phyloP scores from a whole-genome alignment of 2,797 vertebrate species.

The Masticophis lateralis region DNA sequence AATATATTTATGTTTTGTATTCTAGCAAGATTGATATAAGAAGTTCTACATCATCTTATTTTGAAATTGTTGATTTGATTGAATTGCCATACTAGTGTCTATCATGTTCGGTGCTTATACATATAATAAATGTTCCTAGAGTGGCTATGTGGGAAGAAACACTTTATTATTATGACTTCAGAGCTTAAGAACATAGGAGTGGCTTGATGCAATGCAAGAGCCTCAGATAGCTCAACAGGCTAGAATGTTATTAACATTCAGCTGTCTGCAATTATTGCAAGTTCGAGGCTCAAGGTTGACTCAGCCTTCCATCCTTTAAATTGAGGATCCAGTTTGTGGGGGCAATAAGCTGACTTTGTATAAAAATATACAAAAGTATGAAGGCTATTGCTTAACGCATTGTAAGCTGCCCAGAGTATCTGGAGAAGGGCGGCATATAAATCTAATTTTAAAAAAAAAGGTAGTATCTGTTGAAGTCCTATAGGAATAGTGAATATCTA shows the following conservation, averaged over 20 bases:
- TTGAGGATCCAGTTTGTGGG: too few relatives aligned
- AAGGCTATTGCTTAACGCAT: too few relatives aligned
- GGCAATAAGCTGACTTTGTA: too few relatives aligned
- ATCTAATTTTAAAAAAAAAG: too few relatives aligned
- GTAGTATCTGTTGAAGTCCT: neutral
- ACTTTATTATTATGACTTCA: neutral
- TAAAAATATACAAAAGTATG: too few relatives aligned
- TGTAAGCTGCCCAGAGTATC: too few relatives aligned
- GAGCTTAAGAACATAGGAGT: neutral
- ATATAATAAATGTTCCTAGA: neutral
- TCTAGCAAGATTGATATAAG: neutral
- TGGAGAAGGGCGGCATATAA: too few relatives aligned
- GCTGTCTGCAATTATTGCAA: too few relatives aligned
- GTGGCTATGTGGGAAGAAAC: neutral
- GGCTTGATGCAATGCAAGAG: neutral
- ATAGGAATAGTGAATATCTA: neutral
- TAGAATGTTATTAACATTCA: too few relatives aligned
- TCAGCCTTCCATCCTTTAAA: too few relatives aligned
- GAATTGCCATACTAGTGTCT: neutral
- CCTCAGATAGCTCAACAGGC: too few relatives aligned
- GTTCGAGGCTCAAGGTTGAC: too few relatives aligned
- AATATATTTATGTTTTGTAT: neutral
- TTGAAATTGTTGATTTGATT: neutral
- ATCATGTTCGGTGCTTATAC: neutral
- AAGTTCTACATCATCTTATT: neutral